A percentile compares a stretch with the other conserved stretches of the same genome.
Conservation (phyloP, 2,888 invertebrate genomes). For the Eupithecia inturbata region DNA sequence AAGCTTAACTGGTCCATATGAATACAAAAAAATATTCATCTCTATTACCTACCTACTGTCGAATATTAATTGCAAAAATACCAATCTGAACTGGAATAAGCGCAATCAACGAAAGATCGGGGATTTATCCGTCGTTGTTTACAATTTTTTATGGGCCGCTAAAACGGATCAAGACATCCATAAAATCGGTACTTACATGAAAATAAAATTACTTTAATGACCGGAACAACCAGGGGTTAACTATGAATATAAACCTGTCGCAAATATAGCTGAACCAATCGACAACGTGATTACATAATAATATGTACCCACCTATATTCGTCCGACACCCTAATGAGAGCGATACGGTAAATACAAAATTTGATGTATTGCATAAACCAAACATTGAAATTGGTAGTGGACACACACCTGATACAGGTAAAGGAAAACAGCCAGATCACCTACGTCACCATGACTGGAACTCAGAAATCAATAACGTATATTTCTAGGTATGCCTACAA, state of each 20-base stretch:
- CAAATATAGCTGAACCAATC: conserved; percentile 20
- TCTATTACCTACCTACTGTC: background rate
- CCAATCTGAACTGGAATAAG: background rate
- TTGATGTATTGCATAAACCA: conserved; percentile 33
- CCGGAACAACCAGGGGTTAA: background rate
- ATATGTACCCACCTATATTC: too few relatives aligned
- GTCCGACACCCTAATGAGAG: conserved; percentile 27
- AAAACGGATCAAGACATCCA: background rate
- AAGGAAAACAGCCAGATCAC: background rate
- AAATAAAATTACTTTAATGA: background rate
- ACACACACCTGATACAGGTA: conserved; percentile 15
- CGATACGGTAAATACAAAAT: conserved; percentile 27
- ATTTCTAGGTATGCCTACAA: too few relatives aligned
- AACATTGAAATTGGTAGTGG: conserved; percentile 34
- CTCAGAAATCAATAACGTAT: too few relatives aligned
- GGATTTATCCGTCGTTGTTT: background rate
- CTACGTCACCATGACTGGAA: background rate
- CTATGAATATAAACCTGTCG: background rate
- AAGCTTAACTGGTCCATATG: background rate
- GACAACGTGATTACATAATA: conserved; percentile 29
- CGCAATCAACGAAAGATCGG: background rate
- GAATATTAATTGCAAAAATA: background rate
- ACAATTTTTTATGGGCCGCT: background rate
- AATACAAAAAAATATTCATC: background rate
- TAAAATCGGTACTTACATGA: background rate